These are phyloP conservation scores for Agrenia bidenticulata DNA, from an alignment of 2,888 invertebrate genomes.

Conservation along the genomic window DNA sequence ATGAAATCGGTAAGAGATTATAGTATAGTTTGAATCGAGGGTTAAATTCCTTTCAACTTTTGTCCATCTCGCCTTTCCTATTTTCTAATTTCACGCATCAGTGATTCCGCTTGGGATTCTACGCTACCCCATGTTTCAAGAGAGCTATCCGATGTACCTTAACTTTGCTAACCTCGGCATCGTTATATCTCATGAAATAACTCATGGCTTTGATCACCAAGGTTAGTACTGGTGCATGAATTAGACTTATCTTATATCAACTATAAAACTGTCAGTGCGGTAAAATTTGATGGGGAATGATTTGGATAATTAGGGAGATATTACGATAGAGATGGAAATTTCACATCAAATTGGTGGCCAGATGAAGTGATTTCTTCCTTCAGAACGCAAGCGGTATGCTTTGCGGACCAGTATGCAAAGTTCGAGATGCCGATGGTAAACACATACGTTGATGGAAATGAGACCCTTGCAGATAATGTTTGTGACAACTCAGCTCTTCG, in stretches of 20 bases:
- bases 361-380: constrained; percentile 54
- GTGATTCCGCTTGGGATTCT: constrained; percentile 57
- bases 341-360: constrained; percentile 55
- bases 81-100: constrained; percentile 34
- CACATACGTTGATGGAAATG: constrained; percentile 56
- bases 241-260: too few species aligned
- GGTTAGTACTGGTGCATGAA: constrained; percentile 48
- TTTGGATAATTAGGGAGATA: constrained; percentile 53
- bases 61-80: not conserved
- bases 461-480: constrained; percentile 57
- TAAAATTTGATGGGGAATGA: too few species aligned
- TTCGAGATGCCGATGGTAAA: constrained; percentile 53
- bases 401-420: constrained; percentile 55
- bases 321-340: constrained; percentile 55
- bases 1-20: constrained; percentile 59
- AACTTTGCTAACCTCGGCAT: constrained; percentile 56
- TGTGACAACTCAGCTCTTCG: constrained; percentile 57
- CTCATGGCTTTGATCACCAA: constrained; percentile 55
- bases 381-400: constrained; percentile 54
- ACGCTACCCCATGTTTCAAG: constrained; percentile 56
- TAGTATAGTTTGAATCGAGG: not conserved
- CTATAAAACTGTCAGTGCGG: too few species aligned
- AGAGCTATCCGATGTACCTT: constrained; percentile 56
- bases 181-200: constrained; percentile 56
- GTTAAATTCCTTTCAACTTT: not conserved